Base-by-base conservation (phyloP, 1,140 invertebrate genomes). In the Bombus breviceps region DNA sequence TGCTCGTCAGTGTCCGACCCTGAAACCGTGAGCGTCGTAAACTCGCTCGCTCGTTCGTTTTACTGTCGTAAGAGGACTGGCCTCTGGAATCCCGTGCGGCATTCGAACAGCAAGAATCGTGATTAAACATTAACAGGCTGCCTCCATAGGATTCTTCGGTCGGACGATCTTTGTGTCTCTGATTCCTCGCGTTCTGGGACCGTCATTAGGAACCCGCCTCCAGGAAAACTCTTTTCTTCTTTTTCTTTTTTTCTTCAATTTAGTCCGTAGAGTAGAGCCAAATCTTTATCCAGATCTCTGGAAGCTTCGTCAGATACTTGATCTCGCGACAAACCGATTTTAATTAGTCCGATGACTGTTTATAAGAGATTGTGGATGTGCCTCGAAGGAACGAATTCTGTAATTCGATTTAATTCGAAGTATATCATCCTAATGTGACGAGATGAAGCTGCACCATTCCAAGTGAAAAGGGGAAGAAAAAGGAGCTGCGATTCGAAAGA, bases 1-100 rank as follows among this genome's bases (percentile, higher is more conserved):
- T 90, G 86, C 89, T 90, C 89, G 89, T 90, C 89, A 90, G 86
- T 90, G 89, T 90, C 89, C 89, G 86, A 90, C 89, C 89, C 89
- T 90, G 89, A 90, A 90, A 89, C 88, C 75, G 80, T 80, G 86
- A 77, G 88, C 86, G 69, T 90, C 89, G 89, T 90, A 88, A 86
- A 90, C 88, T 86, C 83, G 87, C 89, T 57, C 47, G 74, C 84
- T 88, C 90, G 90, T 90, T 91, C 90, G 90, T 91, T 91, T 89
- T 86, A 89, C 75, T 64, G 88, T 91, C 87, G 90, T 82, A 73
- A 86, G 82, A 80, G 82, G 71, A 86, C 71, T 32, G 79, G 53
- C 76, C 87, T 34, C 75, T 79, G 86, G 86, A 83, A 86, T 90
- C 71, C 82, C 88, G 80, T 71, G 79, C 81, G 82, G 83, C 79